These are phyloP conservation scores for Agonopterix alstromeriana DNA, from an alignment of 2,888 invertebrate genomes.

Conservation along the genomic window DNA sequence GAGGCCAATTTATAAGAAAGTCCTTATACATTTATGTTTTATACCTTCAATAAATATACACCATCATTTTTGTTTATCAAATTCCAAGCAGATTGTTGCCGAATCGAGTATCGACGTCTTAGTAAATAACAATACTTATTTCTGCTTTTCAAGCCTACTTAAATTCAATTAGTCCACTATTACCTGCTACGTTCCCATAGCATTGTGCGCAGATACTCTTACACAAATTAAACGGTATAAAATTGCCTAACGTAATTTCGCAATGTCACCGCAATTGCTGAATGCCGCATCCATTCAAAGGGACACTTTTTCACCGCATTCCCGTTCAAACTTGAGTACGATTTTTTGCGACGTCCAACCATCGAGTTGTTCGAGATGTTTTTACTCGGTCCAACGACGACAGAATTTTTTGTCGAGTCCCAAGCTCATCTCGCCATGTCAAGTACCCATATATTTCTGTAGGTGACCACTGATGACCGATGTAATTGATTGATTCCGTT, in stretches of 20 bases:
- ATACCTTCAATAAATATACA: too few relatives aligned
- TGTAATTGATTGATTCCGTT: slow-evolving; percentile 67
- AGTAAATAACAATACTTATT: too few relatives aligned
- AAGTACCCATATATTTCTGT: slow-evolving; percentile 63
- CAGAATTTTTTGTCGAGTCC: slow-evolving; percentile 54
- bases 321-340: slow-evolving; percentile 37
- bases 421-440: slow-evolving; percentile 57
- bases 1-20: too few relatives aligned
- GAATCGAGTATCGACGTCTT: too few relatives aligned
- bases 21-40: too few relatives aligned
- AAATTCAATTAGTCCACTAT: too few relatives aligned
- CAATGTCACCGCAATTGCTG: slow-evolving; percentile 34
- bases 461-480: slow-evolving; percentile 41
- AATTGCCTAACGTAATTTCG: slow-evolving; percentile 14
- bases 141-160: background rate
- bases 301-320: slow-evolving; percentile 47
- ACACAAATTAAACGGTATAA: slow-evolving; percentile 2
- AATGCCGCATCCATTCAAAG: slow-evolving; percentile 60
- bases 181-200: too few relatives aligned
- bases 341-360: slow-evolving; percentile 55
- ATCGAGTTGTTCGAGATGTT: slow-evolving; percentile 53
- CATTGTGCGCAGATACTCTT: too few relatives aligned
- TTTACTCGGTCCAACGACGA: slow-evolving; percentile 48
- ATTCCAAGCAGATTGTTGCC: too few relatives aligned
- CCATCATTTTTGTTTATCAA: too few relatives aligned